Percentiles rank a stretch among this genome's conserved stretches.
Conservation (phyloP, 1,140 invertebrate species). For the Drosophila yakuba region DNA sequence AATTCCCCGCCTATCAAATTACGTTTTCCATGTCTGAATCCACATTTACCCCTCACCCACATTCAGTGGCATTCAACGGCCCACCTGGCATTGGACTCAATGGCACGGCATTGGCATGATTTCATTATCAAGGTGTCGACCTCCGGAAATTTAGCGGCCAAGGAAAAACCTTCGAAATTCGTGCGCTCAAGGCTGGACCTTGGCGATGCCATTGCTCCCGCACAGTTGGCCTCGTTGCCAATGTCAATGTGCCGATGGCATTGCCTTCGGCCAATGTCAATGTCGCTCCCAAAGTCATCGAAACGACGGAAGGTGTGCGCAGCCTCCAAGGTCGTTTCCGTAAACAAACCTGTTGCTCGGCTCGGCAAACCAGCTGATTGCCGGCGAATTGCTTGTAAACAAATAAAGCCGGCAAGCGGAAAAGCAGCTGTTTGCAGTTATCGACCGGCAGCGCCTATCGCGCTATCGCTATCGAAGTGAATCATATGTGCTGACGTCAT, state of each 20-base stretch:
- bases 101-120: conserved; percentile 66
- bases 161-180: conserved; percentile 77
- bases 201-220: conserved; percentile 71
- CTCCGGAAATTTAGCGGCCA: conserved; percentile 68
- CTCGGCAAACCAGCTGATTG: conserved; percentile 10
- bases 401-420: conserved; percentile 42
- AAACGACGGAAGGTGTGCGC: conserved; percentile 39
- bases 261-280: conserved; percentile 53
- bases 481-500: conserved; percentile 65
- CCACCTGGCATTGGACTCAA: conserved; percentile 63
- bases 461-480: conserved; percentile 34
- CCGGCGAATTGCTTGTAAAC: conserved; percentile 36
- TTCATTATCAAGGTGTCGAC: conserved; percentile 72
- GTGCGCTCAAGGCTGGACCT: conserved; percentile 72
- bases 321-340: conserved; percentile 69
- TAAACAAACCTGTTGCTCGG: conserved; percentile 49
- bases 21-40: not conserved
- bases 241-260: conserved; percentile 40
- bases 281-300: conserved; percentile 63
- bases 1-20: not conserved
- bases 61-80: conserved; percentile 15
- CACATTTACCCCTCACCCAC: conserved; percentile 39
- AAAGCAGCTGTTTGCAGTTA: conserved; percentile 11
- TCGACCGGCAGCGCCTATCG: not conserved
- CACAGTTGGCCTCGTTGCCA: conserved; percentile 51